Conservation (phyloP, 2,113 vertebrate species). For the zebrafish (Danio rerio) region DNA sequence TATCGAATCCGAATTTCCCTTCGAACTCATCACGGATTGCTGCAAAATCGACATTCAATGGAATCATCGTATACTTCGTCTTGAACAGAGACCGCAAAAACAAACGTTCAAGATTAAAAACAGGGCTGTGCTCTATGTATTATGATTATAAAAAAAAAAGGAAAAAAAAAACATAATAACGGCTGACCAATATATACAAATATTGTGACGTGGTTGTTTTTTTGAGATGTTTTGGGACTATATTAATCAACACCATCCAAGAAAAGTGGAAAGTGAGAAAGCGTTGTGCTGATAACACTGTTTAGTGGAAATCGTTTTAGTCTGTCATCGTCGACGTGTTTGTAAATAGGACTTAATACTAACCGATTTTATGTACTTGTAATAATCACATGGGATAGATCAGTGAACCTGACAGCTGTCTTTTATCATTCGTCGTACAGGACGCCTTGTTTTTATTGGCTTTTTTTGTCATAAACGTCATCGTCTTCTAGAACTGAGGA, state of each 20-base stretch:
- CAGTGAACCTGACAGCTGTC: conserved; percentile 80
- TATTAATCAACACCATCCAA: conserved; percentile 93
- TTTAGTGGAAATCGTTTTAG: conserved; percentile 92
- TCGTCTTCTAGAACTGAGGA: conserved; percentile 52
- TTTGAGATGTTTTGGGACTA: conserved; percentile 90
- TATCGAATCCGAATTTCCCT: conserved; percentile 72
- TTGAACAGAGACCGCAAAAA: conserved; percentile 56
- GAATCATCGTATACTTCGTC: conserved; percentile 57
- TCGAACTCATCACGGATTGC: conserved; percentile 61
- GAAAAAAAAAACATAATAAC: conserved; percentile 64
- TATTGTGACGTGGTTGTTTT: conserved; percentile 91
- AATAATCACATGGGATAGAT: conserved; percentile 85
- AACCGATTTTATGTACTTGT: conserved; percentile 94
- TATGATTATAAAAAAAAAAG: conserved; percentile 36
- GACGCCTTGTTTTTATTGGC: conserved; percentile 21
- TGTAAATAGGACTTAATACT: conserved; percentile 98
- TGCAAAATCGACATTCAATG: conserved; percentile 63
- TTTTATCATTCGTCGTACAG: conserved; percentile 63
- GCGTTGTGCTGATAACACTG: conserved; percentile 91
- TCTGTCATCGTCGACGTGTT: conserved; percentile 92
- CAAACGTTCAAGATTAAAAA: conserved; percentile 43
- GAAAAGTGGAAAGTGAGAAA: conserved; percentile 83
- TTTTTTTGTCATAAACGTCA: conserved; percentile 63
- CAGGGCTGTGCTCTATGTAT: conserved; percentile 25
- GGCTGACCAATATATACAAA: conserved; percentile 88